Conservation (phyloP, 2,888 invertebrate genomes). For the Tachina grossa region DNA sequence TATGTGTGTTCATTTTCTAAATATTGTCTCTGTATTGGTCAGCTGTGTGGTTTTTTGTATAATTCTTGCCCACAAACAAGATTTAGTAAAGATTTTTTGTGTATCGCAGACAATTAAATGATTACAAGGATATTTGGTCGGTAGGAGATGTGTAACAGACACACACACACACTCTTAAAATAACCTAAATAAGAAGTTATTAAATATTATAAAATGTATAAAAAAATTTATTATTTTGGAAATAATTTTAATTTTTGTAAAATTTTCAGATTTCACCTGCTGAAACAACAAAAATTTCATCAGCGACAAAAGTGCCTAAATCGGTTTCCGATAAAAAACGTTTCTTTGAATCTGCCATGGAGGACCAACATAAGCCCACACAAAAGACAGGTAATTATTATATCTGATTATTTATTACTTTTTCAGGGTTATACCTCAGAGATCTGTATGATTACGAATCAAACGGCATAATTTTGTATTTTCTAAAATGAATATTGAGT, state of each 20-base stretch:
- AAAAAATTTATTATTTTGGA: neutral
- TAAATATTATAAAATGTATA: conserved; percentile 10
- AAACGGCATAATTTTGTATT: too few relatives aligned
- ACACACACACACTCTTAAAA: conserved; percentile 13
- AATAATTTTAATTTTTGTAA: conserved; percentile 17
- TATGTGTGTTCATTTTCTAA: conserved; percentile 5
- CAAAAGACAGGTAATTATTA: conserved; percentile 88
- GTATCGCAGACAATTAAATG: conserved; percentile 41
- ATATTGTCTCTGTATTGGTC: conserved; percentile 32
- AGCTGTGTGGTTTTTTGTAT: conserved; percentile 27
- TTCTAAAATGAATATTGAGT: too few relatives aligned
- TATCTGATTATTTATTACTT: neutral
- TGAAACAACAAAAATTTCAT: conserved; percentile 54
- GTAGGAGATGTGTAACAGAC: conserved; percentile 7
- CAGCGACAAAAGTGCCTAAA: conserved; percentile 86
- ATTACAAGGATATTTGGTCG: conserved; percentile 19
- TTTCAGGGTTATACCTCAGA: too few relatives aligned
- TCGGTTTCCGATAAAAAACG: conserved; percentile 96
- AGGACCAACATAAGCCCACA: conserved; percentile 93
- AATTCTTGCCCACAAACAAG: neutral
- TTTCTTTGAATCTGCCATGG: conserved; percentile 98
- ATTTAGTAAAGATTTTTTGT: conserved; percentile 20
- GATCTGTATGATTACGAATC: too few relatives aligned
- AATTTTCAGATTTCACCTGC: conserved; percentile 75
- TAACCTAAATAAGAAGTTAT: conserved; percentile 27